Base-by-base conservation (phyloP, 2,797 vertebrate species). In the Dendrocincla tyrannina region DNA sequence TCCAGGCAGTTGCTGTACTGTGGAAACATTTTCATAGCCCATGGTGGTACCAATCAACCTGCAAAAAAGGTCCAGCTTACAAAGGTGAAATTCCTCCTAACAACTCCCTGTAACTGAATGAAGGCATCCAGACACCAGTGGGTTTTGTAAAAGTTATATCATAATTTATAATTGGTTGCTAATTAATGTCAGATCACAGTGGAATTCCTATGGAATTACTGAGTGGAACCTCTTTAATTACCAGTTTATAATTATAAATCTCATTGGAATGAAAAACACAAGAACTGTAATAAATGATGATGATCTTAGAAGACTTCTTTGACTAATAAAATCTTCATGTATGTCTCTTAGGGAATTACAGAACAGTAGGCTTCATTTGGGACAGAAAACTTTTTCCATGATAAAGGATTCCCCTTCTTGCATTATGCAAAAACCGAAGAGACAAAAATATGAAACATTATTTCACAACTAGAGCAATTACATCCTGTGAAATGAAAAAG, bases 171-270 rank as follows among this genome's bases (percentile, higher is more conserved):
- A 96, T 84, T 92, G 92, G 83, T 58, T 92, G 94, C 92, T 97
- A 97, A 98, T 97, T 97, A 97, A 96, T 96, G 96, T 95, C 95
- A 95, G 88, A 93, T 94, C 97, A 96, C 84, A 96, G 91, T 95
- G 93, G 95, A 94, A 96, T 97, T 97, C 93, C 88, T 93, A 97
- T 95, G 92, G 93, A 98, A 97, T 96, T 97, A 89, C 80, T 83
- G 92, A 96, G 95, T 91, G 87, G 69, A 91, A 93, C 94, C 78
- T 96, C 95, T 96, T 96, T 96, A 97, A 96, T 97, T 95, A 92
- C 80, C 62, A 73, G 46, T 86, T 96, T 95, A 95, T 96, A 98
- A 97, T 97, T 98, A 97, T 95, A 97, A 97, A 95, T 91, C 86
- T 96, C 94, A 77, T 24, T 89, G 84, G 91, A 96, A 96, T 93